These are phyloP conservation scores for Myxocyprinus asiaticus DNA, from an alignment of 2,113 vertebrate species.

Conservation along the genomic window DNA sequence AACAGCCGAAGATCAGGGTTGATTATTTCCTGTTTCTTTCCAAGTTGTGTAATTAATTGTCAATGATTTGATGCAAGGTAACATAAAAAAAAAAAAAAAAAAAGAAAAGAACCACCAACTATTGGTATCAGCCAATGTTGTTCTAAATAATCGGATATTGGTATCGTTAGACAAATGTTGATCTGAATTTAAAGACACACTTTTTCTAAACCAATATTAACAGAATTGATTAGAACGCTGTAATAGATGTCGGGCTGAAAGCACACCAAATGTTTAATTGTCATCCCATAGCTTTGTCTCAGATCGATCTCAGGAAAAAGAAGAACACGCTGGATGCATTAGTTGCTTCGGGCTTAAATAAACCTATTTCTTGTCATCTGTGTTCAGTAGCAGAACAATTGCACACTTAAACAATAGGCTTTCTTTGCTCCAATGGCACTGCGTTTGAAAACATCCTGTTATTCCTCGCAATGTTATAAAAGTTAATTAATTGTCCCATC, in stretches of 20 bases:
- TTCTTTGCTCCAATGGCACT: conserved; percentile 54
- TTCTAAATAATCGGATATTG: too few species aligned
- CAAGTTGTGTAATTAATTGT: too few species aligned
- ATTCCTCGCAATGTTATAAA: conserved; percentile 56
- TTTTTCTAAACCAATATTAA: conserved; percentile 27
- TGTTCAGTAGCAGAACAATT: conserved; percentile 48
- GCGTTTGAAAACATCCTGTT: conserved; percentile 60
- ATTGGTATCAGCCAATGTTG: too few species aligned
- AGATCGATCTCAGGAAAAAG: conserved; percentile 44
- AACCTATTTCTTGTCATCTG: conserved; percentile 50
- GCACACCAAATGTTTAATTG: conserved; percentile 36
- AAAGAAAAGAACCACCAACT: too few species aligned
- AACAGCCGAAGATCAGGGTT: too few species aligned
- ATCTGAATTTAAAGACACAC: too few species aligned
- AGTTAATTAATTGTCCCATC: conserved; percentile 61
- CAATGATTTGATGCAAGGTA: too few species aligned
- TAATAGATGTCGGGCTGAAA: not conserved
- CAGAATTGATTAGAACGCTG: conserved; percentile 18
- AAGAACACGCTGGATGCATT: conserved; percentile 24
- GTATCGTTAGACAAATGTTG: not conserved
- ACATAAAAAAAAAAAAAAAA: too few species aligned
- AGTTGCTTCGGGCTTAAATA: conserved; percentile 36
- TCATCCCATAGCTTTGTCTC: conserved; percentile 35
- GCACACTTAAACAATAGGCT: conserved; percentile 54
- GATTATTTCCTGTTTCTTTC: too few species aligned